These are phyloP conservation scores for Acleris cristana DNA, from an alignment of 2,888 invertebrate genomes.

Conservation along the genomic window DNA sequence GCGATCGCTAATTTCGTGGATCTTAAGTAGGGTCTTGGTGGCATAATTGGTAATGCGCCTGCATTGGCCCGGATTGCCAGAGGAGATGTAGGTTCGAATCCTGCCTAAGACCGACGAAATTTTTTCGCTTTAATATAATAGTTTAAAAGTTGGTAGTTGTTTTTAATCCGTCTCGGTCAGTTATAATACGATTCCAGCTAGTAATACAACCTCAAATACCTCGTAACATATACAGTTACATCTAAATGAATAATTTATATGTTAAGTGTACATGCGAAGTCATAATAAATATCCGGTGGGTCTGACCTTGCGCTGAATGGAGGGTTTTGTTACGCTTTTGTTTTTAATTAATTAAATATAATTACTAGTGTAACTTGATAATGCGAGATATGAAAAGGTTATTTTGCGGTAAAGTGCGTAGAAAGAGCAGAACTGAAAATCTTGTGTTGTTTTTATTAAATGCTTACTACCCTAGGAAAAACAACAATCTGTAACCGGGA, in stretches of 20 bases:
- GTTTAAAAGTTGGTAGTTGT: too few relatives aligned
- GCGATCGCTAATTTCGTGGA: too few relatives aligned
- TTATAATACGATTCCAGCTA: neutral
- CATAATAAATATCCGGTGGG: conserved; percentile 41
- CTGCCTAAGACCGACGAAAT: too few relatives aligned
- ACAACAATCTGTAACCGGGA: too few relatives aligned
- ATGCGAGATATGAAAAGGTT: neutral
- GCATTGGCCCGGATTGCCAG: too few relatives aligned
- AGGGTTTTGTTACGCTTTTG: conserved; percentile 41
- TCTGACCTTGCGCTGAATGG: conserved; percentile 42
- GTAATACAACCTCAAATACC: conserved; percentile 1
- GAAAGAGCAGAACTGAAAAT: neutral
- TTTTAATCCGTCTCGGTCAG: too few relatives aligned
- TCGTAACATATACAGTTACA: neutral
- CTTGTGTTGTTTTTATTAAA: too few relatives aligned
- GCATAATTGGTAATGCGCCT: too few relatives aligned
- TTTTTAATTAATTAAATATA: conserved; percentile 38
- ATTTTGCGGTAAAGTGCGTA: neutral
- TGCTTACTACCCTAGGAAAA: too few relatives aligned
- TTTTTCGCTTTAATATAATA: too few relatives aligned
- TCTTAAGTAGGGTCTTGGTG: too few relatives aligned
- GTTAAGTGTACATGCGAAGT: conserved; percentile 33
- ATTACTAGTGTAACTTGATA: conserved; percentile 3
- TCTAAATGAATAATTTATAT: conserved; percentile 9
- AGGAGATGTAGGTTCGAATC: too few relatives aligned